These are phyloP conservation scores for Cryptus armator DNA, from an alignment of 2,888 invertebrate species.

Conservation along the genomic window DNA sequence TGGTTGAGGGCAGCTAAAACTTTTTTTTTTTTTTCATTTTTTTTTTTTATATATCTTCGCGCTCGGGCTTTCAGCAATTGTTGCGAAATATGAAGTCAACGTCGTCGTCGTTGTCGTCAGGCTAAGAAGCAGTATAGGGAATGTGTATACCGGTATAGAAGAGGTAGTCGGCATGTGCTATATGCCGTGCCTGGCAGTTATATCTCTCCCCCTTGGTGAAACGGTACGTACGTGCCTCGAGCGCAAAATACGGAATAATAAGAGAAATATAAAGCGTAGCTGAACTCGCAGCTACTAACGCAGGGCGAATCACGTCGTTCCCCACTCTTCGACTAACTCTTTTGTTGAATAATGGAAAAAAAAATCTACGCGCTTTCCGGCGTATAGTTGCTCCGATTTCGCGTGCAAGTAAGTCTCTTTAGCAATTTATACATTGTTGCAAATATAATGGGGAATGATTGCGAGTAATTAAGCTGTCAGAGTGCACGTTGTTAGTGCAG, in stretches of 20 bases:
- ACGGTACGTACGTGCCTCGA: slow-evolving; percentile 80
- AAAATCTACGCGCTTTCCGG: slow-evolving; percentile 54
- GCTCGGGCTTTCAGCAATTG: slow-evolving; percentile 39
- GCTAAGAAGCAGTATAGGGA: background rate
- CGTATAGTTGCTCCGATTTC: slow-evolving; percentile 12
- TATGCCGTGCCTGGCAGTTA: slow-evolving; percentile 63
- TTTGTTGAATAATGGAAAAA: slow-evolving; percentile 71
- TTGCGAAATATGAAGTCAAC: slow-evolving; percentile 38
- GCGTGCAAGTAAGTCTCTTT: slow-evolving; percentile 39
- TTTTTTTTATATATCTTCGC: slow-evolving; percentile 23
- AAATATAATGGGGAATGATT: background rate
- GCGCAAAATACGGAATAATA: slow-evolving; percentile 82
- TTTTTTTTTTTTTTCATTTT: background rate
- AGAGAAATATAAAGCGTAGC: slow-evolving; percentile 75
- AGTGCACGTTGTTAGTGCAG: too few relatives aligned
- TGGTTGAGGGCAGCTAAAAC: background rate
- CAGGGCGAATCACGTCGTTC: slow-evolving; percentile 75
- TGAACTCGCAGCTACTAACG: slow-evolving; percentile 24
- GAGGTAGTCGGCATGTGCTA: slow-evolving; percentile 43
- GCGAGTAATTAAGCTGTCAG: slow-evolving; percentile 15
- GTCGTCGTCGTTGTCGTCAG: slow-evolving; percentile 23
- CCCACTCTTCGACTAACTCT: slow-evolving; percentile 62
- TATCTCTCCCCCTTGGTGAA: slow-evolving; percentile 48
- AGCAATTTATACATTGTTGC: background rate
- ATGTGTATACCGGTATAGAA: slow-evolving; percentile 23